Percentiles rank a stretch among this genome's conserved stretches.
Evolutionary conservation across 2,113 vertebrate genomes (phyloP).

Genomic region (Tragelaphus strepsiceros): DNA sequence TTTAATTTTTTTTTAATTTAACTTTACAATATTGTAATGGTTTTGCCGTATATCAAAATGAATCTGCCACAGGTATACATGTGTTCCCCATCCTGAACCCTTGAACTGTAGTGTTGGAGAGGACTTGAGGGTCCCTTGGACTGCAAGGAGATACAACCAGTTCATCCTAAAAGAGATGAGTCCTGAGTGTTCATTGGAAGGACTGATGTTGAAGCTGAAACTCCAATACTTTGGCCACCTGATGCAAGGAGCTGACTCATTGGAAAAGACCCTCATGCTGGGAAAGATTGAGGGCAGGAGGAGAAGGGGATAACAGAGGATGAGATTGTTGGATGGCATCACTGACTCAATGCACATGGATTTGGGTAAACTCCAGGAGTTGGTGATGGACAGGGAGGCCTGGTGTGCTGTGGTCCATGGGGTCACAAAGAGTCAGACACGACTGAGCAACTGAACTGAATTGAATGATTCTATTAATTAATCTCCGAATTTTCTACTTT

Average conservation of each 20-base stretch:
- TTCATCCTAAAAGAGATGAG: background rate
- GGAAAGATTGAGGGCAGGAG: background rate
- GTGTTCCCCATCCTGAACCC: too few species aligned
- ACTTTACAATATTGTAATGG: too few species aligned
- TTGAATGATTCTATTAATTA: background rate
- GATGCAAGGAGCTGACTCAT: background rate
- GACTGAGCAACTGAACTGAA: background rate
- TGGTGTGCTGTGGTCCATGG: background rate
- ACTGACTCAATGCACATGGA: background rate
- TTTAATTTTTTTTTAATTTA: too few species aligned
- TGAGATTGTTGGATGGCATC: background rate
- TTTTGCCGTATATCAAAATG: too few species aligned
- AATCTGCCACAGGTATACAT: too few species aligned
- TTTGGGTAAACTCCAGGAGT: background rate
- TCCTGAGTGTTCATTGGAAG: background rate
- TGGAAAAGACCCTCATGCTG: background rate
- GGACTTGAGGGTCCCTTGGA: background rate
- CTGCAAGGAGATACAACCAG: background rate
- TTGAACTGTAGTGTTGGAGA: background rate
- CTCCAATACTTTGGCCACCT: background rate
- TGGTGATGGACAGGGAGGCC: background rate
- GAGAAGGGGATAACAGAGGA: background rate
- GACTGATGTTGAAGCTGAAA: background rate
- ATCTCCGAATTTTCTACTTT: background rate
- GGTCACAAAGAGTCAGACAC: background rate